These are phyloP conservation scores for Sacculina carcini DNA, from an alignment of 2,888 invertebrate species.

Conservation along the genomic window DNA sequence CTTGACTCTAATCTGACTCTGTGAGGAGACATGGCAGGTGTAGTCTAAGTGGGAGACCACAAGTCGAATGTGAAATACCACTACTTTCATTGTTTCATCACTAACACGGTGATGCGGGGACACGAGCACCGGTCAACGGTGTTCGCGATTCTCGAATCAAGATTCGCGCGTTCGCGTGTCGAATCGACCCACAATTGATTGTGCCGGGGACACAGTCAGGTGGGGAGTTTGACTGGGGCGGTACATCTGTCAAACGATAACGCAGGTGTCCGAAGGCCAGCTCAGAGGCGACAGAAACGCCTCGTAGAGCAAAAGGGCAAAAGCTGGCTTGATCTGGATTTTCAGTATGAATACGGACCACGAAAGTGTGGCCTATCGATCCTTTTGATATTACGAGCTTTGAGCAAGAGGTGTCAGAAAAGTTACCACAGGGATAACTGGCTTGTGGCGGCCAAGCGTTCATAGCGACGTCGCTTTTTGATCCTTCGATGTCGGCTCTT, in stretches of 20 bases:
- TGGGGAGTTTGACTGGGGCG: conserved; percentile 38
- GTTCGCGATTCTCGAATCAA: no score
- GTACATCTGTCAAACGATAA: conserved; percentile 38
- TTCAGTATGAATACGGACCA: conserved; percentile 35
- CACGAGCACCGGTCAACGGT: conserved; percentile 19
- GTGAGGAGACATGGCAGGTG: conserved; percentile 1
- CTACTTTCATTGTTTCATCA: conserved; percentile 29
- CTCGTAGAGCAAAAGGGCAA: conserved; percentile 41
- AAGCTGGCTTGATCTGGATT: conserved; percentile 37
- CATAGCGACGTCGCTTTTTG: no score
- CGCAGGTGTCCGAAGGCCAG: conserved; percentile 35
- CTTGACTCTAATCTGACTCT: conserved; percentile 18
- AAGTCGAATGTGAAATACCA: conserved; percentile 23
- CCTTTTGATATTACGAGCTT: no score
- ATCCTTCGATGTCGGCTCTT: no score
- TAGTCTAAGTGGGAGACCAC: no score
- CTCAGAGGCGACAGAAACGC: conserved; percentile 40
- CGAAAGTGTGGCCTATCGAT: conserved; percentile 39
- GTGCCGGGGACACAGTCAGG: conserved; percentile 33
- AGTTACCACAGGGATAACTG: no score
- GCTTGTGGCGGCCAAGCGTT: no score
- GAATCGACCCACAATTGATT: no score
- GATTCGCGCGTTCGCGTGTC: no score
- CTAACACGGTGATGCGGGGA: conserved; percentile 26
- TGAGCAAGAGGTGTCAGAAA: no score